Base-by-base conservation (phyloP, 2,888 invertebrate genomes). In the Gerris lacustris region DNA sequence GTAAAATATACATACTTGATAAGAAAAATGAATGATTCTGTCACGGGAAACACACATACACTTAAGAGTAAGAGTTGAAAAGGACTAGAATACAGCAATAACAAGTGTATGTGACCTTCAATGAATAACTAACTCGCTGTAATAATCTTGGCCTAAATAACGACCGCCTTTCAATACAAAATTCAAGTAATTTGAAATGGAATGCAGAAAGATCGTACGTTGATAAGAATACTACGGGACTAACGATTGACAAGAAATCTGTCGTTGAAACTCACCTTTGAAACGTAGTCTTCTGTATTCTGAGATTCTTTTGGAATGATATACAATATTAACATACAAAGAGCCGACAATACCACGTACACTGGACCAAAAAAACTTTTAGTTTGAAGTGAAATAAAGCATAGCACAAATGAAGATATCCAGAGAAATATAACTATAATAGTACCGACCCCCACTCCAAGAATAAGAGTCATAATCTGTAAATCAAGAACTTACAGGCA, bases 361-460 rank as follows among this genome's bases (percentile, higher is more conserved):
- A 87, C 80, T 79, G 86, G 85, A 70, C 88, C 88, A 73, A 88
- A 80, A 77, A 83, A 85, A 79, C 85, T 87, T 74, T 87, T 86
- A 63, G 87, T 86, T 77, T 86, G 85, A 66, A 87, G 80, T 4
- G 88, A 86, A 69, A 88, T 80, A 77, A 87, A 84, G 76, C 88
- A 88, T 76, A 87, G 78, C 76, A 88, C 78, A 63, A 86, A 80
- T 47, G 88, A 85, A 71, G 85, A 76, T 75, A 85, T 82, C 88
- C 89, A 89, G 76, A 88, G 79, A 72, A 85, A 80, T 73, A 86
- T 82, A 77, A 90, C 80, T 76, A 88, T 82, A 79, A 89, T 86
- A 73, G 88, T 82, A 76, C 89, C 89, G 74, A 86, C 81, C 77
- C 89, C 89, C 76, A 88, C 83, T 71, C 82, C 81, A n/a, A 67